Percentiles rank a stretch among this genome's conserved stretches.
phyloP scores from a whole-genome alignment of 2,113 vertebrate species.

The Rattus norvegicus region DNA sequence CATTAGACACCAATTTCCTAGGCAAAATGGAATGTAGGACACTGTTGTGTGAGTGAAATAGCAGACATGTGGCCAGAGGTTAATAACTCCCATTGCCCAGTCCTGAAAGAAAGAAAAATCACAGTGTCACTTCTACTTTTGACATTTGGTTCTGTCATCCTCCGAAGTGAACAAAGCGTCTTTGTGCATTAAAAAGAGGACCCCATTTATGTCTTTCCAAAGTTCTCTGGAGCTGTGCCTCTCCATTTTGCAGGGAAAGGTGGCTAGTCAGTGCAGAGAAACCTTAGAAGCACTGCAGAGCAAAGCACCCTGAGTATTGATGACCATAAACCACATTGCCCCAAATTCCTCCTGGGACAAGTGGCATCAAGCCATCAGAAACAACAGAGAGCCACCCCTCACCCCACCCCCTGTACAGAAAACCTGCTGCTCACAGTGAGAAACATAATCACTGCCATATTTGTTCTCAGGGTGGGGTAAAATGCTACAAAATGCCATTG shows the following conservation, averaged over 20 bases:
- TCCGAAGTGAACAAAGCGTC: slow-evolving; percentile 25
- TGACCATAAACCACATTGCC: neutral
- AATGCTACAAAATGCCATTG: neutral
- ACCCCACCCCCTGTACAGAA: neutral
- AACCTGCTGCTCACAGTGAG: fast-evolving
- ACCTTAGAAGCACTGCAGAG: neutral
- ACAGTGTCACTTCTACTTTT: slow-evolving; percentile 50
- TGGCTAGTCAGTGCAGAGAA: neutral
- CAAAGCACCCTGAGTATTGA: neutral
- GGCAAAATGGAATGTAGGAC: slow-evolving; percentile 67
- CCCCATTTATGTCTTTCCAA: slow-evolving; percentile 15
- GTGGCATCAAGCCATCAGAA: neutral
- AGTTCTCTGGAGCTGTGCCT: neutral
- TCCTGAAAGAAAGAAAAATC: slow-evolving; percentile 69
- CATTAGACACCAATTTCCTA: slow-evolving; percentile 68
- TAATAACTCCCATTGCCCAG: slow-evolving; percentile 48
- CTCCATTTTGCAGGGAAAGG: neutral
- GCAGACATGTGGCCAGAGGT: slow-evolving; percentile 57
- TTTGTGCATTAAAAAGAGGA: slow-evolving; percentile 63
- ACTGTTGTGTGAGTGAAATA: slow-evolving; percentile 64
- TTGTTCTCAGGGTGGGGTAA: neutral
- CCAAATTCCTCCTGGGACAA: neutral
- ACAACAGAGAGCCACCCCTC: neutral
- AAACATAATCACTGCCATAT: neutral
- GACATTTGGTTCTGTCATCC: slow-evolving; percentile 67